Conservation (phyloP, 2,113 vertebrate genomes). For the Anthoscopus minutus region DNA sequence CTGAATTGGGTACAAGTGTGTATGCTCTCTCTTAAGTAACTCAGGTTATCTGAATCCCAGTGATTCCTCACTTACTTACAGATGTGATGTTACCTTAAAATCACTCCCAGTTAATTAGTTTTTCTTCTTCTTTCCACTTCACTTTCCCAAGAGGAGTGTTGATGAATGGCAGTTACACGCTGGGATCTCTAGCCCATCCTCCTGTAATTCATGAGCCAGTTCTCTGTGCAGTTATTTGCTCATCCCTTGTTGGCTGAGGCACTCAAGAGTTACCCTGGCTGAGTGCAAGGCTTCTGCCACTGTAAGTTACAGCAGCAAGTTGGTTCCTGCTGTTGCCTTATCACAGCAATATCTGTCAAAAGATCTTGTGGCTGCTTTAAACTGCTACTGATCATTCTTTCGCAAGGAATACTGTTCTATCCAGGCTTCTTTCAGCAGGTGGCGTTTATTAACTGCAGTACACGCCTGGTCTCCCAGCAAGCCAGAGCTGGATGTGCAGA, state of each 20-base stretch:
- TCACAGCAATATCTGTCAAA: not conserved
- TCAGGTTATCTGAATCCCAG: not conserved
- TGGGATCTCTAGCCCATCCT: not conserved
- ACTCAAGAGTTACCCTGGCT: not conserved
- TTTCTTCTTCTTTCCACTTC: not conserved
- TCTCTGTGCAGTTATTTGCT: not conserved
- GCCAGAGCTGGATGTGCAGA: not conserved
- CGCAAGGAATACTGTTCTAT: not conserved
- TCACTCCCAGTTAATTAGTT: not conserved
- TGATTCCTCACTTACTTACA: not conserved
- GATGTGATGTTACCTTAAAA: not conserved
- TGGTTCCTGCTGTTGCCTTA: not conserved
- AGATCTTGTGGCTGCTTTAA: not conserved
- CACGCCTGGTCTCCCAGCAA: not conserved
- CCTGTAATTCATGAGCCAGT: not conserved
- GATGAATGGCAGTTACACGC: not conserved
- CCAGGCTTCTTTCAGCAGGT: slow-evolving; percentile 27
- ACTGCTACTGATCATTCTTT: not conserved
- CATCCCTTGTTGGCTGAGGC: not conserved
- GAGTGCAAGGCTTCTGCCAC: not conserved
- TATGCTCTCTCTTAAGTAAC: not conserved
- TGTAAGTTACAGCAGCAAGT: not conserved
- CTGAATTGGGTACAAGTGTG: not conserved
- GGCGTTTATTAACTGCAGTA: not conserved
- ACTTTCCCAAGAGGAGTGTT: not conserved